Conservation (phyloP, 1,140 invertebrate genomes). For the Rhyzopertha dominica region DNA sequence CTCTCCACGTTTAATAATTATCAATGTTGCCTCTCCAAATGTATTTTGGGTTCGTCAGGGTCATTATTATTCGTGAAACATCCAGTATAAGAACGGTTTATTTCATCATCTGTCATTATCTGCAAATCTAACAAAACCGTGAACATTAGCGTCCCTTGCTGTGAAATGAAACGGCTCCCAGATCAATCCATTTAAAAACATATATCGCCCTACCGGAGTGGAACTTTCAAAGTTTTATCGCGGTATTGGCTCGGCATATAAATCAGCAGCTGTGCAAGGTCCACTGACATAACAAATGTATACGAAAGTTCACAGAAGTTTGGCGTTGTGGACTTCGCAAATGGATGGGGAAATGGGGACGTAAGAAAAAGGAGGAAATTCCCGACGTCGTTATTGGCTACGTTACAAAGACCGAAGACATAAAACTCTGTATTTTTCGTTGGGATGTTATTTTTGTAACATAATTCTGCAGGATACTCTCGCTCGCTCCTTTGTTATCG, state of each 20-base stretch:
- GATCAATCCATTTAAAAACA: constrained; percentile 15
- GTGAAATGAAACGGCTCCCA: too few species aligned
- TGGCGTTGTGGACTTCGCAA: constrained; percentile 10
- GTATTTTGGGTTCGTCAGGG: too few species aligned
- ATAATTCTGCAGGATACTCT: neutral
- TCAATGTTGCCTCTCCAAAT: too few species aligned
- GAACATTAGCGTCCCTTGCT: too few species aligned
- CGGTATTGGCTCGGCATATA: constrained; percentile 20
- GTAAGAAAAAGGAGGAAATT: constrained; percentile 1
- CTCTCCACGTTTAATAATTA: too few species aligned
- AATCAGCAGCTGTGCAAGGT: constrained; percentile 20
- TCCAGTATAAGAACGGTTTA: too few species aligned
- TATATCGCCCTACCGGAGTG: constrained; percentile 7
- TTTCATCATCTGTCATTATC: too few species aligned
- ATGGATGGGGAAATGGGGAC: constrained; percentile 6
- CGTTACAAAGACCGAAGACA: constrained; percentile 3
- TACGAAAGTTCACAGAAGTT: constrained; percentile 16
- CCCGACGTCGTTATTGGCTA: constrained; percentile 9
- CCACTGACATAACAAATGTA: constrained; percentile 26
- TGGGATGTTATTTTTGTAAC: constrained; percentile 1
- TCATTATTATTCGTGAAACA: too few species aligned
- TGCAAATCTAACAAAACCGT: too few species aligned
- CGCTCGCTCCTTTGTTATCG: neutral
- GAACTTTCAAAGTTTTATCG: constrained; percentile 25
- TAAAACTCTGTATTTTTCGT: constrained; percentile 4